Base-by-base conservation (phyloP, 2,888 invertebrate species). In the Melinopterus prodromus region DNA sequence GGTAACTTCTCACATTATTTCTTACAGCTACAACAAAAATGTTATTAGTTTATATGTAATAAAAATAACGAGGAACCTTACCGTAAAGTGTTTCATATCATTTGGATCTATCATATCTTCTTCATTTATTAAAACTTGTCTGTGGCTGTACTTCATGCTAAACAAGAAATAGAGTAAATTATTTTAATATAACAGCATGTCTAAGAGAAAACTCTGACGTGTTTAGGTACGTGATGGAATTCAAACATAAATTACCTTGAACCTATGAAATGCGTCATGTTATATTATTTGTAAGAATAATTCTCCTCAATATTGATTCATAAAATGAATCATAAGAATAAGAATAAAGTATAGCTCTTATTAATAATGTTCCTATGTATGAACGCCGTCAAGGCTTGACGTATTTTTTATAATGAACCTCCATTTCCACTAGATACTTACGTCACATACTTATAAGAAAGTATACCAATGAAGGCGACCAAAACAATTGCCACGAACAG, bases 71-170 rank as follows among this genome's bases (percentile, higher is more conserved):
- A 53, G 7, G 3, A 26, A 26, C 26, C 87, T 88, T 87, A 90
- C 90, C 87, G 90, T 89, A 84, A 90, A 90, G 82, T 90, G 88
- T 78, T 87, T 88, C 81, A 89, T 85, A 82, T 90, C 90, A 79
- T 87, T 88, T 12, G 88, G 83, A 80, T 85, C 86, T 79, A 89
- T 89, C 77, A 89, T 89, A 71, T 86, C 90, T 78, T 89, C 87
- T 79, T 90, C 90, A 78, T 90, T 90, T 36, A 90, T 89, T 7
- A 91, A 86, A 81, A 90, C 85, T 79, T 90, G 89, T 14, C 90
- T 87, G 83, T 89, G 90, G 14, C 87, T 87, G 82, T 88, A 88
- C 35, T 78, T 69, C 69, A 16, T 76, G 69, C 80, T 80, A 26
- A 2, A 78, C 76, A 69, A 35, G 14, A 37, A 76, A 35, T 5